Evolutionary conservation across 2,113 vertebrate species (phyloP), one percentile per base, ranked within the genome.

Genomic region (Strigops habroptila): DNA sequence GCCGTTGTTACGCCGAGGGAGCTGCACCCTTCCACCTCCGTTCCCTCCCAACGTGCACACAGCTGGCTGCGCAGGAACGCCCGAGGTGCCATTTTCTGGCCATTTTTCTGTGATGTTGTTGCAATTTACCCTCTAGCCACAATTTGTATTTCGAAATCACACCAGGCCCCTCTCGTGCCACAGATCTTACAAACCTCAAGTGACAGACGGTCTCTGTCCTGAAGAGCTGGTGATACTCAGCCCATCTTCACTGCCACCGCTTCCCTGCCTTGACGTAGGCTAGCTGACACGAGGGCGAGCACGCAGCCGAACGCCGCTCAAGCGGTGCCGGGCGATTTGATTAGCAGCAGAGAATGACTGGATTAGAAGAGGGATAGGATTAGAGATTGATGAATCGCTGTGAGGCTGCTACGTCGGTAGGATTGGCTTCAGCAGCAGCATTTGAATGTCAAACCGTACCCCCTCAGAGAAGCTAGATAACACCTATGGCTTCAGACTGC

Each of bases 21-120:
- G 93, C 86, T 96, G 96, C 91, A 52, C 93, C 88, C 95, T 96
- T 96, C 93, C 83, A 96, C 86, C 92, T 96, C 93, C 44, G 18
- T 35, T 89, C 81, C 82, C 80, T 88, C 90, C 91, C 18, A 9
- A 28, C 37, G n/a, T 12, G 74, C 87, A 35, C 27, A 23, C 82
- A 94, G 79, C 91, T 93, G 91, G 84, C 80, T 89, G 60, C 3
- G 15, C 65, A 78, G 49, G 68, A 95, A 86, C 7, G 67, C 85
- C 88, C 14, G 9, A 46, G 82, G 82, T 90, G 69, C 68, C 90
- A 93, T 89, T 91, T 93, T 86, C 76, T 91, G 94, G 39, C 44
- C 65, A 49, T 69, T 77, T 95, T 76, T 59, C 53, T 62, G 60
- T 30, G 57, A 78, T 46, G 57, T n/a, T 86, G 70, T 31, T n/a